Base-by-base conservation (phyloP, 2,113 vertebrate species). In the Ia io region DNA sequence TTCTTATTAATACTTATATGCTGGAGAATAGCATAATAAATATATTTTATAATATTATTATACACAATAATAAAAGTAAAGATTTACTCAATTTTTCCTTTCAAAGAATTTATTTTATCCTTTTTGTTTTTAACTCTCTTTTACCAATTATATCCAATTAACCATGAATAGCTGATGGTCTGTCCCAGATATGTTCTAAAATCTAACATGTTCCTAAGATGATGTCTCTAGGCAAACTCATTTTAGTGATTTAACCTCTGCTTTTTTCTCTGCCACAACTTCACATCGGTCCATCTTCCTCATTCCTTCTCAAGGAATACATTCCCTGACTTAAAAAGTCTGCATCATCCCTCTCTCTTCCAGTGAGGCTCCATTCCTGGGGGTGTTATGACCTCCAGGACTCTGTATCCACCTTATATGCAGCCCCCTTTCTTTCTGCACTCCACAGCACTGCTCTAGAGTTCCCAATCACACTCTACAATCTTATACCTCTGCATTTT, bases 401-500 rank as follows among this genome's bases (percentile, higher is more conserved):
- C 30, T 32, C 28, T 42, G 22, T 49, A 6, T 8, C 25, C 2
- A n/a, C 5, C 13, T 32, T 37, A n/a, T 17, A 28, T 1, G 9
- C 9, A 49, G 9, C 2, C 9, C 40, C 22, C 23, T 69, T 76
- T 78, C 18, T 44, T 56, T 87, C 11, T 61, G 5, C 1, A 32
- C 2, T 51, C n/a, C 37, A 69, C 14, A 49, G 49, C 42, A 47
- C 9, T 76, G 6, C 28, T 49, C 17, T 70, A 14, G 8, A 6
- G 2, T 56, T 76, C 18, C 18, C 30, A 8, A 53, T 2, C 2
- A 14, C 20, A 11, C 14, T 6, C 4, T 0, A 35, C 1, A 4
- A 42, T 40, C 9, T 32, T 7, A 18, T 1, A 32, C 18, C 1
- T 11, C 16, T 70, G 0, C 35, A 23, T 12, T 22, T 49, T 89